These are phyloP conservation scores for Drosophila orena DNA, from an alignment of 1,140 invertebrate species.

Conservation along the genomic window DNA sequence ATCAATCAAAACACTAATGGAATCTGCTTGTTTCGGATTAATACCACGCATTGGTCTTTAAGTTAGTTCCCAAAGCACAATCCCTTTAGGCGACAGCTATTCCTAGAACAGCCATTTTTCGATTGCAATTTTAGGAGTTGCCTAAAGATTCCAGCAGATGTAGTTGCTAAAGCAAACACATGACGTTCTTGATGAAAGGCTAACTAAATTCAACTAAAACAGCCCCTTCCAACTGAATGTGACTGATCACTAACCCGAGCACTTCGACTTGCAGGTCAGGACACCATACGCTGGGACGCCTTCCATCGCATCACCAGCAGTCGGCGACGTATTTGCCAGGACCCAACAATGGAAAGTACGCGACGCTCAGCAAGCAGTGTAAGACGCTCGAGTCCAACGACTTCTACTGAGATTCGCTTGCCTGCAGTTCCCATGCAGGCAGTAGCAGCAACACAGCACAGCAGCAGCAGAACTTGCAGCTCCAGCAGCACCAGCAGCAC, in stretches of 20 bases:
- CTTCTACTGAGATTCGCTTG: conserved; percentile 94
- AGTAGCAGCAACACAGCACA: conserved; percentile 84
- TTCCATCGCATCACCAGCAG: conserved; percentile 85
- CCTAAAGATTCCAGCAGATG: too few relatives aligned
- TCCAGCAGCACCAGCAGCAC: conserved; percentile 58
- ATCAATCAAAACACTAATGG: neutral
- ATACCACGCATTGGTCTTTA: too few relatives aligned
- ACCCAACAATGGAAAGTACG: conserved; percentile 92
- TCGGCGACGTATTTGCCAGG: conserved; percentile 82
- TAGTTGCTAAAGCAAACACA: neutral
- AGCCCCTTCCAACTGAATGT: neutral
- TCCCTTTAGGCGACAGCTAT: too few relatives aligned
- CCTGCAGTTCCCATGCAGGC: conserved; percentile 86
- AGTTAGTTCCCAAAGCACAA: neutral
- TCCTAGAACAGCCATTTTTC: too few relatives aligned
- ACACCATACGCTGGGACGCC: conserved; percentile 86
- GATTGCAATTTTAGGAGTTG: too few relatives aligned
- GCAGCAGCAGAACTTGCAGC: conserved; percentile 63
- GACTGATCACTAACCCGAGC: neutral
- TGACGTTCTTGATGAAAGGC: neutral
- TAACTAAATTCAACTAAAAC: neutral
- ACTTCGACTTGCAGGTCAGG: conserved; percentile 66
- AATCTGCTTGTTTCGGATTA: neutral
- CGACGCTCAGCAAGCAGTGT: conserved; percentile 96
- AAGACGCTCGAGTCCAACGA: conserved; percentile 97